phyloP scores from a whole-genome alignment of 2,888 invertebrate genomes.

The Microplitis deprimator region DNA sequence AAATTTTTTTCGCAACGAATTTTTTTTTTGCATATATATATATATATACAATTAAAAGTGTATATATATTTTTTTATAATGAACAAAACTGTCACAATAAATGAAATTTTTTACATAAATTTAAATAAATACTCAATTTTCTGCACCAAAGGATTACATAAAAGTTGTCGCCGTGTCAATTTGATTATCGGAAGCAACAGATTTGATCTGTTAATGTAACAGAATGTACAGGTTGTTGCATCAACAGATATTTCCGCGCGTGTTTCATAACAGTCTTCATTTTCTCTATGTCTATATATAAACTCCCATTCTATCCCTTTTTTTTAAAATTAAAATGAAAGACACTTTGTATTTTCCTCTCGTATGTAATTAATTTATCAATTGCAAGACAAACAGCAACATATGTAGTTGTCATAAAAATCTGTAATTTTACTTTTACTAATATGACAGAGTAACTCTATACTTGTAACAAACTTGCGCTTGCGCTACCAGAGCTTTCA shows the following conservation, averaged over 20 bases:
- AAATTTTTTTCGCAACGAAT: too few species aligned
- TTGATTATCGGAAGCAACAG: not conserved
- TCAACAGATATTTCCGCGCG: not conserved
- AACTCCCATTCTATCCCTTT: too few species aligned
- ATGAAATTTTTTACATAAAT: too few species aligned
- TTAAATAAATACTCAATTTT: too few species aligned
- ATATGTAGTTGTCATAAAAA: not conserved
- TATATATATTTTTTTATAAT: too few species aligned
- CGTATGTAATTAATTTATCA: not conserved
- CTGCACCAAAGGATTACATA: not conserved
- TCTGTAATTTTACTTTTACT: not conserved
- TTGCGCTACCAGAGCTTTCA: not conserved
- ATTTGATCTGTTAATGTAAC: not conserved
- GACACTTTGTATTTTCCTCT: not conserved
- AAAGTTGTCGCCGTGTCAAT: not conserved
- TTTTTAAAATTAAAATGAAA: not conserved
- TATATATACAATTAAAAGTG: too few species aligned
- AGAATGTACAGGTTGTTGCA: not conserved
- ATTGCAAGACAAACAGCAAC: not conserved
- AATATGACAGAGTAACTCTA: not conserved
- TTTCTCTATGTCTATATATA: not conserved
- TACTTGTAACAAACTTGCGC: not conserved
- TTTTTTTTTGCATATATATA: too few species aligned
- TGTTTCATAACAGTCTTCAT: not conserved
- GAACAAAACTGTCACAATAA: too few species aligned